Conservation (phyloP, 2,888 invertebrate genomes). For the Dicyrtoma fusca region DNA sequence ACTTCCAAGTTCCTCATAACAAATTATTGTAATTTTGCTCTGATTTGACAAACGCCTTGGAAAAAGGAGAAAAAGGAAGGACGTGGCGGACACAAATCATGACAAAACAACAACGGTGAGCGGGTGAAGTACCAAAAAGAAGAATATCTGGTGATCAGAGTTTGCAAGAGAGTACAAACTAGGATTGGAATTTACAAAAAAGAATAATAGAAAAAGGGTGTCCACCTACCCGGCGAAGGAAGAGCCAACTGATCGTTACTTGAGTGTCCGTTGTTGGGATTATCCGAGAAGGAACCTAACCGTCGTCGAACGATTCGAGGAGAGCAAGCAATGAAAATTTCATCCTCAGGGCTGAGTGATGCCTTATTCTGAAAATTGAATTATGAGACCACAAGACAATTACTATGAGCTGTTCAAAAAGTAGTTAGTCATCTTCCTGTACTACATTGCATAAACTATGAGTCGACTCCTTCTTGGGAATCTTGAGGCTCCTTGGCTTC, state of each 20-base stretch:
- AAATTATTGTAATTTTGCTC: too few relatives aligned
- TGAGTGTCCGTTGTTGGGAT: conserved; percentile 43
- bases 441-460: neutral
- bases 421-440: too few relatives aligned
- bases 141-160: too few relatives aligned
- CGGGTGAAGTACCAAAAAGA: too few relatives aligned
- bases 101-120: too few relatives aligned
- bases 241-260: conserved; percentile 57
- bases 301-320: conserved; percentile 70
- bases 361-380: conserved; percentile 58
- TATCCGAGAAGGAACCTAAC: conserved; percentile 70
- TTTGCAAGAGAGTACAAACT: neutral
- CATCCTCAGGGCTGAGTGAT: conserved; percentile 67
- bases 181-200: neutral
- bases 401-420: neutral
- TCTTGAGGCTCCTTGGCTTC: too few relatives aligned
- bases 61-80: too few relatives aligned
- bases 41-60: too few relatives aligned
- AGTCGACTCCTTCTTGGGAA: too few relatives aligned
- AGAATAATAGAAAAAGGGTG: neutral
- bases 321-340: conserved; percentile 68
- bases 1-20: too few relatives aligned
- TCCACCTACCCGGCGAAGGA: conserved; percentile 53
- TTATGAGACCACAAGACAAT: conserved; percentile 11
- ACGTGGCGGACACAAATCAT: too few relatives aligned